Evolutionary conservation across 2,888 invertebrate species (phyloP), one percentile per base, ranked within the genome.

Genomic region (Lasioglossum zephyrum): DNA sequence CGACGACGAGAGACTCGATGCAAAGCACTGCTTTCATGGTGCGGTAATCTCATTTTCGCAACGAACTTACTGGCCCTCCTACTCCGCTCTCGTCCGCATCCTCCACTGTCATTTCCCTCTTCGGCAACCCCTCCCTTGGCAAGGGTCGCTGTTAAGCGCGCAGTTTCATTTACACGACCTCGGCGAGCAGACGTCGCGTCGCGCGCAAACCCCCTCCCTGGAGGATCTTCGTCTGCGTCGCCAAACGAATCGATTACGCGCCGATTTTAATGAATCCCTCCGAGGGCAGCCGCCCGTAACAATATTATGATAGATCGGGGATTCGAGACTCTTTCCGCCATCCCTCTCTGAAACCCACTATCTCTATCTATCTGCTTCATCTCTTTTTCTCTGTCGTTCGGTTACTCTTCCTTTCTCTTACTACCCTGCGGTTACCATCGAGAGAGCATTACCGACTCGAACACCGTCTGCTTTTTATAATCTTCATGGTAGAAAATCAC

Each of bases 41-140:
- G 90, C 92, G 91, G 93, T 93, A 93, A 93, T 93, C 92, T 93
- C 93, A 92, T 93, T 93, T 91, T 92, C 91, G 77, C 91, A 93
- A 93, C 91, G 91, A 93, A 93, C 90, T 93, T 93, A 93, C 90
- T 82, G 79, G 73, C 86, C 81, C 82, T 77, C 31, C 49, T 44
- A 63, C 57, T 31, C 63, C 70, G n/a, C 31, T 18, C 49, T 22
- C 53, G 22, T 36, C 36, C 31, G 49, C 80, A 53, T 69, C 79
- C 86, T 78, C 72, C 87, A 44, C 85, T 85, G 87, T 85, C 81
- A 75, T 85, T 88, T 86, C 87, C 85, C 86, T 85, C 84, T 76
- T 81, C 81, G 78, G 47, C n/a, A 9, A n/a, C 74, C 72, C 39
- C 47, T 47, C 16, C 39, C 69, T 39, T 9, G 39, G 69, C 69